A percentile compares a stretch with the other conserved stretches of the same genome.
Evolutionary conservation across 2,797 vertebrate genomes (phyloP).

Genomic region (Lutjanus campechanus): DNA sequence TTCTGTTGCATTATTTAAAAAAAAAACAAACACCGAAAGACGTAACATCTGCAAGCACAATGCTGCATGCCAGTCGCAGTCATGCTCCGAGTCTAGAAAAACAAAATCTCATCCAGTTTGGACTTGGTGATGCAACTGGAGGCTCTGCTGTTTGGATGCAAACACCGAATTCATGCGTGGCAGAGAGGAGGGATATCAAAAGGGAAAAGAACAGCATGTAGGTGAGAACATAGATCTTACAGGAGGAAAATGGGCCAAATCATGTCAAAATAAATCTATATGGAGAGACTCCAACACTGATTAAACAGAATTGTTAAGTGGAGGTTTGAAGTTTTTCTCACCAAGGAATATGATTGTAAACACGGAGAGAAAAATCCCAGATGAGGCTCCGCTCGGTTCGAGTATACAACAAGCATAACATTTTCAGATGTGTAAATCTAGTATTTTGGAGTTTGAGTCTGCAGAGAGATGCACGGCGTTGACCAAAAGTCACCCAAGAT

Average conservation of each 20-base stretch:
- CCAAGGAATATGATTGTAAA: slow-evolving; percentile 89
- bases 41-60: slow-evolving; percentile 65
- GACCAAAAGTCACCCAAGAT: slow-evolving; percentile 69
- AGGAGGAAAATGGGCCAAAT: slow-evolving; percentile 83
- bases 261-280: slow-evolving; percentile 89
- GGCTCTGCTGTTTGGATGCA: slow-evolving; percentile 71
- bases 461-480: slow-evolving; percentile 49
- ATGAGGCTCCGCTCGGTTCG: slow-evolving; percentile 71
- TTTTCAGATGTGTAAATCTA: slow-evolving; percentile 81
- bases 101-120: slow-evolving; percentile 70
- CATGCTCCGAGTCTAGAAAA: slow-evolving; percentile 59
- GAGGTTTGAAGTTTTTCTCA: slow-evolving; percentile 88
- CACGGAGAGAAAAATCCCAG: slow-evolving; percentile 84
- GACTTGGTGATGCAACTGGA: slow-evolving; percentile 72
- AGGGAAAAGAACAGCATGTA: slow-evolving; percentile 80
- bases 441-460: slow-evolving; percentile 70
- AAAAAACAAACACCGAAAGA: slow-evolving; percentile 42
- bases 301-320: slow-evolving; percentile 90
- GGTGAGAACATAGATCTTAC: slow-evolving; percentile 83
- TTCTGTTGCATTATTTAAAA: slow-evolving; percentile 56
- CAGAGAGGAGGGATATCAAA: slow-evolving; percentile 68
- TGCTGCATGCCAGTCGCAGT: slow-evolving; percentile 48
- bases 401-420: slow-evolving; percentile 80
- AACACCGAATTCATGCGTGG: slow-evolving; percentile 57
- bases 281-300: slow-evolving; percentile 86